Conservation (phyloP, 2,797 vertebrate genomes). For the Gallinago stenura region DNA sequence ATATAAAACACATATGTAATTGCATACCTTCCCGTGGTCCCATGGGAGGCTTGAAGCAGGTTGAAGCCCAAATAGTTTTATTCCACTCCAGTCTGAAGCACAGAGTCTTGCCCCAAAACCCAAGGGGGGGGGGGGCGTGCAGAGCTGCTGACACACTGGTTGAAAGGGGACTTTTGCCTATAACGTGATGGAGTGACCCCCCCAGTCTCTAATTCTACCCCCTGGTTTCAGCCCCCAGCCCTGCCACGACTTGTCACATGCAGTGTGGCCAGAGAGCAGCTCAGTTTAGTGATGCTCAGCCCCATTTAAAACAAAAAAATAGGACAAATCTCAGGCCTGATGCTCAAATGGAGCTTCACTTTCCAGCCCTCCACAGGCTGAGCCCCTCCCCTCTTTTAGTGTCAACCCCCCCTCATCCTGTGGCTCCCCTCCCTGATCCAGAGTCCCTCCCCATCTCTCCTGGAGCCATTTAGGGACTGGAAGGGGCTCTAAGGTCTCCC, state of each 20-base stretch:
- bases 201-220: too few relatives aligned
- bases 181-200: too few relatives aligned
- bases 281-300: neutral
- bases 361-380: neutral
- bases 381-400: neutral
- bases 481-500: too few relatives aligned
- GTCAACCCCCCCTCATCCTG: too few relatives aligned
- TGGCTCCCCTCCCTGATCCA: too few relatives aligned
- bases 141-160: neutral
- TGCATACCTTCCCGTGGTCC: rapidly evolving
- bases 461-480: too few relatives aligned
- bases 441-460: too few relatives aligned
- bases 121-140: neutral
- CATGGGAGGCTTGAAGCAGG: neutral
- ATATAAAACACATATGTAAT: rapidly evolving
- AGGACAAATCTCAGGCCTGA: neutral
- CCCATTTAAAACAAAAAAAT: neutral
- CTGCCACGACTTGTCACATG: too few relatives aligned
- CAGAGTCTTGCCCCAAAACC: neutral
- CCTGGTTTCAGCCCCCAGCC: too few relatives aligned
- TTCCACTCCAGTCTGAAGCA: neutral
- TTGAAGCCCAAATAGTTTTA: neutral
- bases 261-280: too few relatives aligned
- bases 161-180: neutral
- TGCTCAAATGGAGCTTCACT: neutral